Evolutionary conservation across 1,140 invertebrate species (phyloP).

Genomic region (Scylla paramamosain): DNA sequence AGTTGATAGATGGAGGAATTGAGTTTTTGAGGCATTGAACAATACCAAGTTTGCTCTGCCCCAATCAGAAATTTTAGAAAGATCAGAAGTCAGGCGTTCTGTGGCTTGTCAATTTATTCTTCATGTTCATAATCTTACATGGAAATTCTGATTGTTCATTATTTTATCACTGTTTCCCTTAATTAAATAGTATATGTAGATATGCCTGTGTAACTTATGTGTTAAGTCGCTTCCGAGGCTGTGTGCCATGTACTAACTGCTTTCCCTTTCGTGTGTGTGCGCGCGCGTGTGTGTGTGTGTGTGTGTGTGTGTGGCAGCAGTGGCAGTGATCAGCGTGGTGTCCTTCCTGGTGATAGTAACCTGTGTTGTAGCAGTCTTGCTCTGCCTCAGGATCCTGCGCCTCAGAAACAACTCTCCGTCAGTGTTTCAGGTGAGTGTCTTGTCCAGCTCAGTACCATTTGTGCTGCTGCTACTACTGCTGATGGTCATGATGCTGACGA

Average conservation of each 20-base stretch:
- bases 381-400: conserved; percentile 46
- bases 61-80: too few species aligned
- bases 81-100: too few species aligned
- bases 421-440: conserved; percentile 59
- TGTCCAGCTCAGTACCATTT: not conserved
- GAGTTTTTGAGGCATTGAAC: too few species aligned
- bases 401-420: conserved; percentile 50
- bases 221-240: too few species aligned
- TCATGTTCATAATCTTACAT: not conserved
- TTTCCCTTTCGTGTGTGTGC: not conserved
- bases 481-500: not conserved
- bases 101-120: not conserved
- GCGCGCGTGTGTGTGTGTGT: not conserved
- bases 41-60: too few species aligned
- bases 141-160: too few species aligned
- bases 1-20: too few species aligned
- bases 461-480: not conserved
- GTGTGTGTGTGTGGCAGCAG: conserved; percentile 42
- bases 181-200: too few species aligned
- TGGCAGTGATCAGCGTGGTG: conserved; percentile 62
- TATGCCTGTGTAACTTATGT: too few species aligned
- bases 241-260: too few species aligned
- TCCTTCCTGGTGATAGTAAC: conserved; percentile 36
- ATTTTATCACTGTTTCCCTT: too few species aligned
- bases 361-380: conserved; percentile 35